These are phyloP conservation scores for Leptopilina myrica DNA, from an alignment of 2,888 invertebrate species.

Conservation along the genomic window DNA sequence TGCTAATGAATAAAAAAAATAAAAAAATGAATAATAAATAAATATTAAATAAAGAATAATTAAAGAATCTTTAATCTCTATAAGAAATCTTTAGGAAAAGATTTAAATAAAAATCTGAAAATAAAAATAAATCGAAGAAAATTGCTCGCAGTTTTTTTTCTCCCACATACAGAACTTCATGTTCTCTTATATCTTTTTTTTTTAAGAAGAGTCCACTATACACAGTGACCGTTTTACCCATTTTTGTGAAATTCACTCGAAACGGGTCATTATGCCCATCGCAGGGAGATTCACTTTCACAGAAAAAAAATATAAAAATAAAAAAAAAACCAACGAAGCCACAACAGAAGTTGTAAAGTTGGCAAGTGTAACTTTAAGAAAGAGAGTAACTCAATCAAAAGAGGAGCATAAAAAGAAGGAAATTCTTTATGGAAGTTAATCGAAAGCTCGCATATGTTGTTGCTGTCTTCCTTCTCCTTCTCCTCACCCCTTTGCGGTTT, in stretches of 20 bases:
- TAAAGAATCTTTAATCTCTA: too few species aligned
- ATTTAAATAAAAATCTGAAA: too few species aligned
- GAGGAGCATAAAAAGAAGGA: conserved; percentile 27
- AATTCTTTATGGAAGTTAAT: conserved; percentile 32
- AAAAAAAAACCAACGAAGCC: background rate
- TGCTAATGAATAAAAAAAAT: too few species aligned
- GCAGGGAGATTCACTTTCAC: background rate
- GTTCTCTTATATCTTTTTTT: background rate
- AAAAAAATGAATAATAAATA: too few species aligned
- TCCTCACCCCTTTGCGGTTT: background rate
- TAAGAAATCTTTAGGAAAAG: too few species aligned
- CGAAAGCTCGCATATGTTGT: conserved; percentile 9
- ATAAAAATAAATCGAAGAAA: too few species aligned
- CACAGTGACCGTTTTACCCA: conserved; percentile 17
- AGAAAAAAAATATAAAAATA: too few species aligned
- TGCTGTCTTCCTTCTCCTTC: background rate
- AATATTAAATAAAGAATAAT: too few species aligned
- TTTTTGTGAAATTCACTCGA: background rate
- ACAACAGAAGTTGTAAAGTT: background rate
- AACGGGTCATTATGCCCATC: background rate
- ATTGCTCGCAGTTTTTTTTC: too few species aligned
- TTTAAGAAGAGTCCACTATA: too few species aligned
- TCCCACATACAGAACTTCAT: background rate
- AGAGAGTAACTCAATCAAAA: conserved; percentile 19
- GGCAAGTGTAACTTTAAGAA: conserved; percentile 3